Base-by-base conservation (phyloP, 2,797 vertebrate genomes). In the Crypturellus tataupa region DNA sequence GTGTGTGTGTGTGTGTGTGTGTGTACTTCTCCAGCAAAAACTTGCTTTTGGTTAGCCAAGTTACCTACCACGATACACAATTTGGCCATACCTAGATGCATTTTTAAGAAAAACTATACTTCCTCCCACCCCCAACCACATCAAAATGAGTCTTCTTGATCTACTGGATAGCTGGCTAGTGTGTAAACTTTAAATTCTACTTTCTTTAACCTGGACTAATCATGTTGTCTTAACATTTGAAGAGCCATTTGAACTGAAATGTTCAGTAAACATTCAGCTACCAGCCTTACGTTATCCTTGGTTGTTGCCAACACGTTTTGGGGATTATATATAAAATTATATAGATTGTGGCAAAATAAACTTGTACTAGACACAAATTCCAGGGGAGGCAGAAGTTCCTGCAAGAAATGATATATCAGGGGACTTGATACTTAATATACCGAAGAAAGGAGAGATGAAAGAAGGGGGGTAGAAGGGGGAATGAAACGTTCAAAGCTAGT, bases 291-390 rank as follows among this genome's bases (percentile, higher is more conserved):
- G 0, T 49, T 64, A 23, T 40, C 62, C n/a, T 29, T 29, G 12
- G 8, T 65, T 18, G 35, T 42, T 46, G 35, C 62, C 25, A 4
- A 8, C 8, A 2, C 9, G 31, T 56, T 13, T 11, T 31, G 40
- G 46, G 20, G 81, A 68, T n/a, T n/a, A n/a, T n/a, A n/a, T 64
- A 40, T 59, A 67, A 37, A 33, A 13, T n/a, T 20, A 19, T 56
- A 56, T 20, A 56, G 55, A 19, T 37, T 12, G 0, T 13, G 35
- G 67, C 19, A 3, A 3, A 44, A 16, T 37, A 49, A 42, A 58
- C 18, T 47, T 12, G 2, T 1, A 23, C 15, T 0, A 23, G 47
- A 13, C 37, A 23, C 40, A 4, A 16, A 0, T 31, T 59, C 58
- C 59, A 39, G 59, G 35, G 65, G 77, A 51, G 55, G 37, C 75